A percentile compares a stretch with the other conserved stretches of the same genome.
phyloP scores from a whole-genome alignment of 2,113 vertebrate species.

The Galbula dea region DNA sequence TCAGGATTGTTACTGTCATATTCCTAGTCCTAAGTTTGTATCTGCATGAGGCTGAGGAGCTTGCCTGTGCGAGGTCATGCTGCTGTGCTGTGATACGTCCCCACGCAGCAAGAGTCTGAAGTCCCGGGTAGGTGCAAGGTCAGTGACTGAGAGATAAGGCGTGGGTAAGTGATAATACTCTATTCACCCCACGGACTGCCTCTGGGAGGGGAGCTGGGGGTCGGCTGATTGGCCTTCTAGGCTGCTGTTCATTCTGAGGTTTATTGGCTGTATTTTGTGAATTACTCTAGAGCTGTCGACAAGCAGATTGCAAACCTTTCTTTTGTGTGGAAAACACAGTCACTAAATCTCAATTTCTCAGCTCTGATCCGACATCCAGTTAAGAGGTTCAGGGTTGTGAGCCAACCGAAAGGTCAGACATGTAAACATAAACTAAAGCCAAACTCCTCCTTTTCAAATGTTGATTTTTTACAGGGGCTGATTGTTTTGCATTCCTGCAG shows the following conservation, averaged over 20 bases:
- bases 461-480: neutral
- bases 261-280: neutral
- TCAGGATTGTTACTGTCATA: neutral
- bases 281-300: neutral
- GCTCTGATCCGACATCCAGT: neutral
- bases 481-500: slow-evolving; percentile 59
- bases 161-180: fast-evolving
- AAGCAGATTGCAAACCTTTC: neutral
- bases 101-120: neutral
- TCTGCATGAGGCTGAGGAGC: neutral
- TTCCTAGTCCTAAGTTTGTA: neutral
- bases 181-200: fast-evolving
- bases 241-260: neutral
- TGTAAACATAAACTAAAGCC: neutral
- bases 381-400: neutral
- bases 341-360: neutral
- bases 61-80: neutral
- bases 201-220: fast-evolving
- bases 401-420: neutral
- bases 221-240: fast-evolving
- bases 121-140: neutral
- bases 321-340: neutral
- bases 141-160: neutral
- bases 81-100: neutral
- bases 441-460: neutral